A percentile compares a stretch with the other conserved stretches of the same genome.
Evolutionary conservation across 2,888 invertebrate genomes (phyloP).

Genomic region (Amiota minor): DNA sequence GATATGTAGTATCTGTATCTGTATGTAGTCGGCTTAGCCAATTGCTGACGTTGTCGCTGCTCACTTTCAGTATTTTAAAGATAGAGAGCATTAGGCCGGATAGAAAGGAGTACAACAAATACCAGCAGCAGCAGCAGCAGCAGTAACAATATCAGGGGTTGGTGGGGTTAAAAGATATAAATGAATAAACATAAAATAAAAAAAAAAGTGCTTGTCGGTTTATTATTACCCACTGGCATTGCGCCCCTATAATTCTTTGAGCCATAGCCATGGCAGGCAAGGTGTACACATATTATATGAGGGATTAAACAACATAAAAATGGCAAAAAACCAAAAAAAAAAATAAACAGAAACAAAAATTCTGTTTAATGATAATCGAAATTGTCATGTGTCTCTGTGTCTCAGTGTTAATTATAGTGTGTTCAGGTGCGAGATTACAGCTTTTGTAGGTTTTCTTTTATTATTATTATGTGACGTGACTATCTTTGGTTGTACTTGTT

Average conservation of each 20-base stretch:
- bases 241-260: constrained; percentile 1
- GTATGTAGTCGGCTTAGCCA: background rate
- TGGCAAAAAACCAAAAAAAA: background rate
- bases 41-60: background rate
- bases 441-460: constrained; percentile 32
- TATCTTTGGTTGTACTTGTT: too few relatives aligned
- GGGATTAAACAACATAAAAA: constrained; percentile 7
- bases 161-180: too few relatives aligned
- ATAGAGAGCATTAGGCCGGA: too few relatives aligned
- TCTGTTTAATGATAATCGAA: constrained; percentile 20
- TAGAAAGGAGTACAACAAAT: too few relatives aligned
- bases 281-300: constrained; percentile 5
- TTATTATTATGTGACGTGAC: background rate
- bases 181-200: too few relatives aligned
- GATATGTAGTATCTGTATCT: background rate
- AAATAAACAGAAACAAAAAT: background rate
- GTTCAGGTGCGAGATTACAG: constrained; percentile 41
- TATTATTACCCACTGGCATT: constrained; percentile 6
- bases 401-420: constrained; percentile 49
- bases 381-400: constrained; percentile 18
- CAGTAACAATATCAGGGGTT: background rate
- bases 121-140: background rate
- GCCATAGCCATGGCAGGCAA: background rate
- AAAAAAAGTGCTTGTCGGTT: too few relatives aligned
- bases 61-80: background rate